phyloP scores from a whole-genome alignment of 2,797 vertebrate genomes.

The Acanthis flammea region DNA sequence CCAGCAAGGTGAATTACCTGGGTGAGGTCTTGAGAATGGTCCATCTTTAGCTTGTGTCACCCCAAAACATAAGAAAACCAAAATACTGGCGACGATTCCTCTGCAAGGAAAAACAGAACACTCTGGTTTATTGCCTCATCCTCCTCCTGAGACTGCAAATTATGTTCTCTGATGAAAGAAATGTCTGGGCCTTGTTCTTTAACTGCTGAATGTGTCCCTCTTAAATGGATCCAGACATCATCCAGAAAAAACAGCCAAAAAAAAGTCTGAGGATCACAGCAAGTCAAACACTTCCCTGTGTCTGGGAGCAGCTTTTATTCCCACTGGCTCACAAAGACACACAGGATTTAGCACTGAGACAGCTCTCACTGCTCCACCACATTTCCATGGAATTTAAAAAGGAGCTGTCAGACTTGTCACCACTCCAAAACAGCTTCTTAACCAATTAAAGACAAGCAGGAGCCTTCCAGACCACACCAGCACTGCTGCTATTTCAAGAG shows the following conservation, averaged over 20 bases:
- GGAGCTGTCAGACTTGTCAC: not conserved
- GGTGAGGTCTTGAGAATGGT: slow-evolving; percentile 96
- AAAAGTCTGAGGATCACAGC: not conserved
- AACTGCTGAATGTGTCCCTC: not conserved
- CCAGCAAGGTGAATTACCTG: slow-evolving; percentile 80
- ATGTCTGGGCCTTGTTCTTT: accelerated
- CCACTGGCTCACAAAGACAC: not conserved
- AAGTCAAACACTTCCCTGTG: not conserved
- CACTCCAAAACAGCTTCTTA: not conserved
- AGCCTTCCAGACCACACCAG: not conserved
- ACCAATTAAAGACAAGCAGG: not conserved
- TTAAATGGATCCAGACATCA: not conserved
- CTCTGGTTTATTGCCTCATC: not conserved
- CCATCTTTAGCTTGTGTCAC: slow-evolving; percentile 99
- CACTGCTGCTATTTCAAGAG: not conserved
- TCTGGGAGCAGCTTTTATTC: not conserved
- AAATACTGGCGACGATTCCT: slow-evolving; percentile 95
- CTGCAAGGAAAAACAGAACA: slow-evolving; percentile 75
- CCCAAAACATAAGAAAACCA: slow-evolving; percentile 98
- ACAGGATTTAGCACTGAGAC: not conserved
- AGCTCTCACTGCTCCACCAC: not conserved
- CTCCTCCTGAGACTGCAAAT: not conserved
- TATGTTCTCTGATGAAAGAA: not conserved
- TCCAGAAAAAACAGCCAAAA: not conserved
- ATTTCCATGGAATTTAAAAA: not conserved